Percentiles rank a stretch among this genome's conserved stretches.
Evolutionary conservation across 2,888 invertebrate species (phyloP).

Genomic region (Nymphalis polychloros): DNA sequence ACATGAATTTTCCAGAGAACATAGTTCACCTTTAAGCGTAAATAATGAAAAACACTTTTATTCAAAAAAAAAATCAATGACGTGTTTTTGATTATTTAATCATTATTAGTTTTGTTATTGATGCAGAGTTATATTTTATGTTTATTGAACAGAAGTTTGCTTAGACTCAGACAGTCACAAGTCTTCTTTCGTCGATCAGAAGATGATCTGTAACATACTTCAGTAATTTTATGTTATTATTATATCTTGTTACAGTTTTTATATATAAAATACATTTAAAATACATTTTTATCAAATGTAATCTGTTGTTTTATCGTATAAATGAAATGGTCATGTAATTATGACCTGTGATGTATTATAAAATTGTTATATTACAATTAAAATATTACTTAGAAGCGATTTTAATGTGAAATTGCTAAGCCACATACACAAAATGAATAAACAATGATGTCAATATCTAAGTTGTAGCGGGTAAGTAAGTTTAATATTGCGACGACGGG

Average conservation of each 20-base stretch:
- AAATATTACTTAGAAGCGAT: neutral
- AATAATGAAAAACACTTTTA: slow-evolving; percentile 30
- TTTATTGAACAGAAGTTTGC: slow-evolving; percentile 17
- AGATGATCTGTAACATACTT: slow-evolving; percentile 70
- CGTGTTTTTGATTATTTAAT: slow-evolving; percentile 28
- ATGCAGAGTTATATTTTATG: slow-evolving; percentile 12
- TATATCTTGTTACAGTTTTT: slow-evolving; percentile 6
- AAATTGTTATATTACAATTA: too few species aligned
- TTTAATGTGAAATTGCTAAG: slow-evolving; percentile 12
- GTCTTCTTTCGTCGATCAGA: slow-evolving; percentile 59
- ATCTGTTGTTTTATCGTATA: neutral
- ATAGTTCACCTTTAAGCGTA: slow-evolving; percentile 14
- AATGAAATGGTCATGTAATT: neutral
- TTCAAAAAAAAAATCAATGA: neutral
- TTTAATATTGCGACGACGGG: neutral
- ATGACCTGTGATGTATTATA: too few species aligned
- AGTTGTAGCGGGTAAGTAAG: slow-evolving; percentile 5
- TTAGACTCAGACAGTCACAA: slow-evolving; percentile 42
- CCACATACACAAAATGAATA: slow-evolving; percentile 15
- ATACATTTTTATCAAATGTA: neutral
- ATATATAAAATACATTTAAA: neutral
- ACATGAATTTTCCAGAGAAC: neutral
- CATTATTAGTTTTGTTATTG: slow-evolving; percentile 17
- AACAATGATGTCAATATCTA: slow-evolving; percentile 13
- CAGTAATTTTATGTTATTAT: slow-evolving; percentile 38